phyloP scores from a whole-genome alignment of 2,888 invertebrate species.

The Archips xylosteana region DNA sequence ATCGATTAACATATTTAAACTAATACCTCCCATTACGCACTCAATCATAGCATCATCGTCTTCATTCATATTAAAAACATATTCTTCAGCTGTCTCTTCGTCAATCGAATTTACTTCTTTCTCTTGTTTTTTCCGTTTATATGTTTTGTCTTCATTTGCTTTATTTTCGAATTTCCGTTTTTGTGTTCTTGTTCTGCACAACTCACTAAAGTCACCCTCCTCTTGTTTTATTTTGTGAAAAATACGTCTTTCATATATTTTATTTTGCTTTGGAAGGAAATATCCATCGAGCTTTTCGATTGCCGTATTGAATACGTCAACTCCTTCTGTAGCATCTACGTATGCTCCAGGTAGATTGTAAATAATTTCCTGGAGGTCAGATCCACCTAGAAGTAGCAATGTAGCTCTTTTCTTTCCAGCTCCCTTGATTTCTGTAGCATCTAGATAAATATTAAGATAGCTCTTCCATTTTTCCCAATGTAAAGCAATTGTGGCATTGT shows the following conservation, averaged over 20 bases:
- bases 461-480: slow-evolving; percentile 44
- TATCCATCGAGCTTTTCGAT: slow-evolving; percentile 27
- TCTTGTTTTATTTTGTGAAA: slow-evolving; percentile 16
- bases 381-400: slow-evolving; percentile 40
- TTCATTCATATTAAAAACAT: no score
- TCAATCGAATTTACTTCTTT: no score
- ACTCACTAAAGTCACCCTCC: background rate
- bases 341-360: slow-evolving; percentile 41
- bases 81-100: no score
- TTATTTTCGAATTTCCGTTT: no score
- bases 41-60: no score
- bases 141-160: no score
- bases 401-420: slow-evolving; percentile 43
- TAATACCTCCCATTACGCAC: no score
- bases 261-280: slow-evolving; percentile 12
- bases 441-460: slow-evolving; percentile 43
- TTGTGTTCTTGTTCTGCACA: no score
- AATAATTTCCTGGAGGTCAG: slow-evolving; percentile 43
- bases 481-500: slow-evolving; percentile 17
- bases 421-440: slow-evolving; percentile 38
- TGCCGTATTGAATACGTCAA: slow-evolving; percentile 20
- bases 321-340: background rate
- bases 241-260: slow-evolving; percentile 15
- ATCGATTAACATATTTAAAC: no score
- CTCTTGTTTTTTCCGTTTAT: no score